A percentile compares a stretch with the other conserved stretches of the same genome.
These are phyloP conservation scores for Cydia splendana DNA, from an alignment of 1,140 invertebrate genomes.

Conservation along the genomic window DNA sequence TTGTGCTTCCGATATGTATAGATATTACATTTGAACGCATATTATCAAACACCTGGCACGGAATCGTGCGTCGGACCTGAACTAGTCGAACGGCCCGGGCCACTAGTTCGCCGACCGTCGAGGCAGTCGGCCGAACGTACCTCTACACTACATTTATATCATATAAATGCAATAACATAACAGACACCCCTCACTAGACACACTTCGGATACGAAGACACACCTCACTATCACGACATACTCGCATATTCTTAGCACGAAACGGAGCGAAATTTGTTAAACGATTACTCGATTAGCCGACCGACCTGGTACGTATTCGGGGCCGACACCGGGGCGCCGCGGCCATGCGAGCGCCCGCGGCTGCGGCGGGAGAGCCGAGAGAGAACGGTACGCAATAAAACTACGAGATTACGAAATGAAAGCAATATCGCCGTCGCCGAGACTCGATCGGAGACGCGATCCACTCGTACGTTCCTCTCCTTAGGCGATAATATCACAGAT, in stretches of 20 bases:
- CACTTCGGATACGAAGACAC: constrained; percentile 35
- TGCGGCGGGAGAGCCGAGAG: not conserved
- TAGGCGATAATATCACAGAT: constrained; percentile 78
- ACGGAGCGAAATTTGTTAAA: constrained; percentile 22
- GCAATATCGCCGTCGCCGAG: constrained; percentile 39
- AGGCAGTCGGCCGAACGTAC: constrained; percentile 36
- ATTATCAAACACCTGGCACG: not conserved
- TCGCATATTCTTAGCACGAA: constrained; percentile 33
- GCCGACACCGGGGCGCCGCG: not conserved
- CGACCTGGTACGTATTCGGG: not conserved
- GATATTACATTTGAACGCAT: constrained; percentile 31
- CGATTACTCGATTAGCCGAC: constrained; percentile 28
- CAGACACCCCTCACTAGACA: constrained; percentile 35
- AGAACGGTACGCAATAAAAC: constrained; percentile 40
- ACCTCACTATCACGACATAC: constrained; percentile 35
- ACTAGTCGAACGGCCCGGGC: not conserved
- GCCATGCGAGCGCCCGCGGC: not conserved
- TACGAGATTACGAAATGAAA: constrained; percentile 54
- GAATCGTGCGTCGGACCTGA: not conserved
- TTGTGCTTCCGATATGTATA: constrained; percentile 53
- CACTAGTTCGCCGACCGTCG: constrained; percentile 42
- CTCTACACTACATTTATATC: constrained; percentile 42
- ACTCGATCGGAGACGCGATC: constrained; percentile 34
- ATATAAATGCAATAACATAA: constrained; percentile 47
- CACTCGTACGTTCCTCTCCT: constrained; percentile 53